A percentile compares a stretch with the other conserved stretches of the same genome.
phyloP scores from a whole-genome alignment of 2,797 vertebrate species.

The Sebastes hubbsi region DNA sequence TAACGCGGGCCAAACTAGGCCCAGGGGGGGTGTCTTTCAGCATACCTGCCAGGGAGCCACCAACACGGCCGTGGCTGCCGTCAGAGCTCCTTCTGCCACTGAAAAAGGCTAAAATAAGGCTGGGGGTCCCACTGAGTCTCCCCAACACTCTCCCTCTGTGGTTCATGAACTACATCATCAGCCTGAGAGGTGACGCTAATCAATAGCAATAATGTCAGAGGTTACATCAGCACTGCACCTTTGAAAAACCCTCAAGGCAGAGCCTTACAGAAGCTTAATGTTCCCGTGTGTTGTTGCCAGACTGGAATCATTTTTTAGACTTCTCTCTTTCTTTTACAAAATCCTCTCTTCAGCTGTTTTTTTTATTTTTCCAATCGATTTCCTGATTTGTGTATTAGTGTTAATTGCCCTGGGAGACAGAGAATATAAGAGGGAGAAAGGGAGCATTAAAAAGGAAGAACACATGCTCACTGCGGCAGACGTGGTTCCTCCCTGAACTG shows the following conservation, averaged over 20 bases:
- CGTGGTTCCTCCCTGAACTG: constrained; percentile 53
- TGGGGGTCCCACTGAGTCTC: constrained; percentile 38
- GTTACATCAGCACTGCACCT: constrained; percentile 23
- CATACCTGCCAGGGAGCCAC: constrained; percentile 61
- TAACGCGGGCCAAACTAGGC: constrained; percentile 70
- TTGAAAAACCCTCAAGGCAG: background rate
- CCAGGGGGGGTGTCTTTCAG: constrained; percentile 60
- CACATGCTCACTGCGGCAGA: constrained; percentile 44
- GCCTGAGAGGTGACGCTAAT: constrained; percentile 26
- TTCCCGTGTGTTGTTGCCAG: background rate
- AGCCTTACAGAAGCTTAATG: background rate
- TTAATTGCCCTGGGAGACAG: background rate
- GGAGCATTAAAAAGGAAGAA: constrained; percentile 23
- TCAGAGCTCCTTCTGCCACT: constrained; percentile 43
- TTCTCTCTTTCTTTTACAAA: background rate
- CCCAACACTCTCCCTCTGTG: background rate
- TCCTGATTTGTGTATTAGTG: background rate
- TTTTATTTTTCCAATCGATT: constrained; percentile 1
- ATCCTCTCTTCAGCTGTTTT: constrained; percentile 8
- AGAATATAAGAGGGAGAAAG: background rate
- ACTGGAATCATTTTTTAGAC: background rate
- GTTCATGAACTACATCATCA: constrained; percentile 41
- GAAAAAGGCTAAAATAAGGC: constrained; percentile 41
- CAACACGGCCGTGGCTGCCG: constrained; percentile 29
- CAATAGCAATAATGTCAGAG: constrained; percentile 30